Evolutionary conservation across 2,797 vertebrate species (phyloP), one percentile per base, ranked within the genome.

Genomic region (Sebastiscus albofasciatus): DNA sequence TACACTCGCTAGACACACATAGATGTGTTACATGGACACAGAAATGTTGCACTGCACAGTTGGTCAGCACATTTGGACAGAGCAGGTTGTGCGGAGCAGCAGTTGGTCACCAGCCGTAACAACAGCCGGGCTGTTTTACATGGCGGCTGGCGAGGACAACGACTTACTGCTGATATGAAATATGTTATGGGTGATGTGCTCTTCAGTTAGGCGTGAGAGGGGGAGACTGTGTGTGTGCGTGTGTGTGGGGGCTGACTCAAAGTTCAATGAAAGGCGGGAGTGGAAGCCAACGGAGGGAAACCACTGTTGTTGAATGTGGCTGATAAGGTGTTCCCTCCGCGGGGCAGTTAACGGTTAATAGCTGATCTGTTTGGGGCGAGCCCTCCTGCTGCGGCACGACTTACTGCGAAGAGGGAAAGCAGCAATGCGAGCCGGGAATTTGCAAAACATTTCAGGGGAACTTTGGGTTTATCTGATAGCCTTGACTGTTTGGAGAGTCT

Each of bases 301-400:
- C 85, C 49, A 52, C 83, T 33, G 68, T 10, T 29, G 68, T 10
- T 83, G 62, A 66, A 20, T 56, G 55, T 72, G 68, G 16, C 66
- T 84, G 92, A 92, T 90, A 90, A 91, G 67, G 67, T 73, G 81
- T 77, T 84, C 88, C 67, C 78, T 75, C 72, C 74, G 20, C 2
- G 0, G 31, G 67, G 75, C 86, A 33, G 88, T 93, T 91, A 90
- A 91, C 84, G 49, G 92, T 92, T 92, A 88, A 86, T 56, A 29
- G 62, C 55, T 76, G 71, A 88, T 81, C 24, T 1, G 72, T 78
- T 73, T 70, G 82, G 66, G 73, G 58, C 2, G 4, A 52, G 62
- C 65, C 13, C n/a, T 54, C 14, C 49, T n/a, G 76, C 49, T 2
- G 60, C 5, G 5, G 64, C 62, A 55, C 27, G 0, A 27, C 26